Evolutionary conservation across 2,888 invertebrate genomes (phyloP).

Genomic region (Parnassius apollo): DNA sequence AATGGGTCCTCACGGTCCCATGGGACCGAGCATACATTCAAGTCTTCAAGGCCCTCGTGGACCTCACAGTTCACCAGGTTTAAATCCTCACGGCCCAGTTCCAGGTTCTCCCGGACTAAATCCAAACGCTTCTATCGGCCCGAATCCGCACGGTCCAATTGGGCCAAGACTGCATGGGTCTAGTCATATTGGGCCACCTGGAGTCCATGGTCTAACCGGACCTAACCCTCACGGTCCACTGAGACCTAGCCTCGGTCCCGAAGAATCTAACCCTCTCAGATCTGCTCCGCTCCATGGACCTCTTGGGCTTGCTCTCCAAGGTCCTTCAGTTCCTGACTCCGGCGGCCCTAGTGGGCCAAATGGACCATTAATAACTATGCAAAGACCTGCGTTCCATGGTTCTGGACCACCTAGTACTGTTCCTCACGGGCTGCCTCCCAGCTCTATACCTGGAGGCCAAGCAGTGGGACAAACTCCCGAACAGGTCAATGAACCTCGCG

Average conservation of each 20-base stretch:
- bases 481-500: slow-evolving; percentile 17
- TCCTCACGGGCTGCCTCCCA: not conserved
- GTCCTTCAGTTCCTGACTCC: not conserved
- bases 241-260: slow-evolving; percentile 6
- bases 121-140: slow-evolving; percentile 14
- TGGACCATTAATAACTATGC: slow-evolving; percentile 6
- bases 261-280: slow-evolving; percentile 13
- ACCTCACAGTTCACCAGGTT: slow-evolving; percentile 27
- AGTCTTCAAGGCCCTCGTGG: slow-evolving; percentile 30
- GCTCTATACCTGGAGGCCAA: not conserved
- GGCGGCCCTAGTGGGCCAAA: not conserved
- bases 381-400: slow-evolving; percentile 23
- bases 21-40: slow-evolving; percentile 16
- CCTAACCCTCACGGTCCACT: slow-evolving; percentile 18
- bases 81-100: slow-evolving; percentile 13
- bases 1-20: slow-evolving; percentile 24
- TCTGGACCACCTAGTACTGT: slow-evolving; percentile 24
- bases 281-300: slow-evolving; percentile 5
- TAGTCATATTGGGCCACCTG: slow-evolving; percentile 27
- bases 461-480: slow-evolving; percentile 1
- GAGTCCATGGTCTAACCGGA: slow-evolving; percentile 26
- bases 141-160: slow-evolving; percentile 30
- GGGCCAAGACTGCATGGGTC: slow-evolving; percentile 27
- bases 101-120: slow-evolving; percentile 16
- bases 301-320: slow-evolving; percentile 1